Evolutionary conservation across 2,113 vertebrate species (phyloP).

Genomic region (Anoura caudifer): DNA sequence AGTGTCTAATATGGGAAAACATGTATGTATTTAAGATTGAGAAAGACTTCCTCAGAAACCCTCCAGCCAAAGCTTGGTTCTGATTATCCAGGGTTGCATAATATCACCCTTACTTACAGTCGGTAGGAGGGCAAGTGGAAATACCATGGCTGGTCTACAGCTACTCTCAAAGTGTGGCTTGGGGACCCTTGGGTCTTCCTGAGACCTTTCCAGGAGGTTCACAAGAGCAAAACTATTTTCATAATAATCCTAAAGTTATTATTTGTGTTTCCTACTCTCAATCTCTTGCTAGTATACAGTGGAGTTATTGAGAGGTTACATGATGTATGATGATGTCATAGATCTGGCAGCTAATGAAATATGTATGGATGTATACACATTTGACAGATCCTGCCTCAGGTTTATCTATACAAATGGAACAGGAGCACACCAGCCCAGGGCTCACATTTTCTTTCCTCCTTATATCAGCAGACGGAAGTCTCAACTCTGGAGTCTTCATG

Average conservation of each 20-base stretch:
- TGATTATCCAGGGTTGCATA: not conserved
- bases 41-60: not conserved
- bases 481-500: not conserved
- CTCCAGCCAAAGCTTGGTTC: not conserved
- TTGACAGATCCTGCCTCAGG: not conserved
- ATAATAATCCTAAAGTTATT: not conserved
- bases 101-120: not conserved
- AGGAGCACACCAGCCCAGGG: not conserved
- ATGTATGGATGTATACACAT: not conserved
- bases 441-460: not conserved
- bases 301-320: not conserved
- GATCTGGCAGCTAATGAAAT: not conserved
- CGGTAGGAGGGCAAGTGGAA: not conserved
- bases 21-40: constrained; percentile 16
- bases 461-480: not conserved
- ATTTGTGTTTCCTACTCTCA: not conserved
- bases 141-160: not conserved
- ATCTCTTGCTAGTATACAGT: not conserved
- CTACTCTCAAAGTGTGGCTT: not conserved
- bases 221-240: not conserved
- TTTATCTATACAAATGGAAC: not conserved
- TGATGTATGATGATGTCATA: not conserved
- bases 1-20: not conserved
- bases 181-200: not conserved
- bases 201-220: not conserved